These are phyloP conservation scores for Semibalanus balanoides DNA, from an alignment of 1,140 invertebrate genomes.

Conservation along the genomic window DNA sequence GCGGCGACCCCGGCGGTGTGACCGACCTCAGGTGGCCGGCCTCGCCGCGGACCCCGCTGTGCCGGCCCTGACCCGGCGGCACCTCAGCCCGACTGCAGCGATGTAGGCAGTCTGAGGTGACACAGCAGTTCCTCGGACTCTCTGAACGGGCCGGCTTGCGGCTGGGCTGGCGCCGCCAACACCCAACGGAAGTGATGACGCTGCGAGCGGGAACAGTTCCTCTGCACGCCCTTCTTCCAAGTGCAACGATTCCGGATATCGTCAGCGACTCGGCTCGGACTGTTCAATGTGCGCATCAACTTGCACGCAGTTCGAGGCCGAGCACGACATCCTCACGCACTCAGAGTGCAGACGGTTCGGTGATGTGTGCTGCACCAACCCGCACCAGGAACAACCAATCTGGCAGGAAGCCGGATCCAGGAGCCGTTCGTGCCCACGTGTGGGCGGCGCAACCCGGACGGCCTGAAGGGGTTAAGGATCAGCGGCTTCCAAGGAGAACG, in stretches of 20 bases:
- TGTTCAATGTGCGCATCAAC: slow-evolving; percentile 54
- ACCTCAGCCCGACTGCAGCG: too few species aligned
- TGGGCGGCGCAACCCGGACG: neutral
- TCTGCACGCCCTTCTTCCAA: slow-evolving; percentile 46
- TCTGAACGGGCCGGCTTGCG: too few species aligned
- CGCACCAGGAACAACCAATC: too few species aligned
- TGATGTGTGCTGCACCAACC: neutral
- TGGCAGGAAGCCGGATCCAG: too few species aligned
- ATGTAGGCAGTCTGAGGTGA: too few species aligned
- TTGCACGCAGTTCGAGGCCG: neutral
- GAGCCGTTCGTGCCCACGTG: neutral
- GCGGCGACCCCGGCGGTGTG: too few species aligned
- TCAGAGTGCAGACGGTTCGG: neutral
- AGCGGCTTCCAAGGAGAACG: slow-evolving; percentile 13
- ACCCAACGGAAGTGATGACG: neutral
- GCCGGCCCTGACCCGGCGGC: too few species aligned
- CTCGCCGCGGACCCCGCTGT: too few species aligned
- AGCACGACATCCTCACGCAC: neutral
- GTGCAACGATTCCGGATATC: slow-evolving; percentile 47
- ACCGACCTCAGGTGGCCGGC: too few species aligned
- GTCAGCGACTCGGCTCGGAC: slow-evolving; percentile 50
- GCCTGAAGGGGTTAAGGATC: slow-evolving; percentile 7
- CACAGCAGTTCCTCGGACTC: too few species aligned
- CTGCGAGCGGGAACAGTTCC: slow-evolving; percentile 17
- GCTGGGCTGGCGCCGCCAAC: too few species aligned